Evolutionary conservation across 2,113 vertebrate genomes (phyloP).

Genomic region (Macrotis lagotis): DNA sequence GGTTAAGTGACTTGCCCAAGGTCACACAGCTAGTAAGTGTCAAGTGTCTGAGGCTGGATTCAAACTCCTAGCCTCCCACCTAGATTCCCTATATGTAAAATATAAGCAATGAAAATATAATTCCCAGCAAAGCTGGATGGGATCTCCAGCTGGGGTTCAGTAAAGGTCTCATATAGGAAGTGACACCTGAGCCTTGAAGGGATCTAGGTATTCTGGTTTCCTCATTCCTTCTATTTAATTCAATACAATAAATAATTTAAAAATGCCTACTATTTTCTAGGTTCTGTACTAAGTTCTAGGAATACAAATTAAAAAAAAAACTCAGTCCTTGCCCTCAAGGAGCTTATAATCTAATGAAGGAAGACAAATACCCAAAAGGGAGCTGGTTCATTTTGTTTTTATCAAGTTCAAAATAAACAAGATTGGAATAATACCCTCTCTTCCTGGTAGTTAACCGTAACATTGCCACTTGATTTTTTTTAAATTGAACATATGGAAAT

Average conservation of each 20-base stretch:
- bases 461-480: neutral
- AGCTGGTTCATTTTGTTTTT: neutral
- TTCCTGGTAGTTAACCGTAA: neutral
- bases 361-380: neutral
- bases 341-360: neutral
- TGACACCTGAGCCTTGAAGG: neutral
- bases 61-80: no score
- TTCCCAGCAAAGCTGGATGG: neutral
- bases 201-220: neutral
- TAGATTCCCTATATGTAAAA: neutral
- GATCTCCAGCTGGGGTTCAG: neutral
- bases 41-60: no score
- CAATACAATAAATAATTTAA: neutral
- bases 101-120: neutral
- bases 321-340: neutral
- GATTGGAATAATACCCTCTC: neutral
- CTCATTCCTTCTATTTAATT: neutral
- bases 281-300: neutral
- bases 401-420: neutral
- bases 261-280: neutral
- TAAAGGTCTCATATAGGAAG: neutral
- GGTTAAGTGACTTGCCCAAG: no score
- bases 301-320: neutral
- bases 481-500: neutral
- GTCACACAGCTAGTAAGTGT: no score